Percentiles rank a stretch among this genome's conserved stretches.
These are phyloP conservation scores for Poicephalus gulielmi DNA, from an alignment of 2,113 vertebrate genomes.

Conservation along the genomic window DNA sequence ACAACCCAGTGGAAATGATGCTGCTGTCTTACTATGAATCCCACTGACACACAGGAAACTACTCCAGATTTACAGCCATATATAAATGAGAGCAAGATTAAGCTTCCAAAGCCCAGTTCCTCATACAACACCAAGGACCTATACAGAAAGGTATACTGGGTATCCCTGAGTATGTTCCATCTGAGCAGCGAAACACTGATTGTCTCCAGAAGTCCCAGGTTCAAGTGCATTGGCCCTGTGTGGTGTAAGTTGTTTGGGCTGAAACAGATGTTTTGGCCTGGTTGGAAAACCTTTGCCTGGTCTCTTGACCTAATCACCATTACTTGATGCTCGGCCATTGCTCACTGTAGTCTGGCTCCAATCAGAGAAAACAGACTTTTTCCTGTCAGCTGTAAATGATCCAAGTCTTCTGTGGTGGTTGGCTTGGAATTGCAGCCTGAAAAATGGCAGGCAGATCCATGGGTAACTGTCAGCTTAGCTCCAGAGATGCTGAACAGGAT, in stretches of 20 bases:
- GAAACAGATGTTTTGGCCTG: background rate
- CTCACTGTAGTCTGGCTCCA: background rate
- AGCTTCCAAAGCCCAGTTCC: background rate
- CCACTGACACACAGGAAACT: background rate
- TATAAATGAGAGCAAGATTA: background rate
- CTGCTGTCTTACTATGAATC: background rate
- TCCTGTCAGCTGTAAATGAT: background rate
- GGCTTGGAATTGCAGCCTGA: background rate
- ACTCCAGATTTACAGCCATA: background rate
- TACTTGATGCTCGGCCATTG: background rate
- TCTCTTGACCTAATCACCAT: background rate
- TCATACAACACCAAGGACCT: background rate
- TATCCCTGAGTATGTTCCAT: background rate
- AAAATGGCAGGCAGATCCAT: background rate
- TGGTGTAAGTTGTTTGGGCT: background rate
- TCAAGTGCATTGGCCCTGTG: fast-evolving
- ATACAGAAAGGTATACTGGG: background rate
- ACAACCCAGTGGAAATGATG: background rate
- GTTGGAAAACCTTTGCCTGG: background rate
- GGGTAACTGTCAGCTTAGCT: background rate
- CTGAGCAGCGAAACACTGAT: background rate
- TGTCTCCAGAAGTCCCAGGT: background rate
- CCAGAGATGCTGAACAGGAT: background rate
- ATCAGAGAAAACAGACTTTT: background rate
- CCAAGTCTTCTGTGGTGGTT: background rate